Base-by-base conservation (phyloP, 2,888 invertebrate species). In the Yponomeuta malinellus region DNA sequence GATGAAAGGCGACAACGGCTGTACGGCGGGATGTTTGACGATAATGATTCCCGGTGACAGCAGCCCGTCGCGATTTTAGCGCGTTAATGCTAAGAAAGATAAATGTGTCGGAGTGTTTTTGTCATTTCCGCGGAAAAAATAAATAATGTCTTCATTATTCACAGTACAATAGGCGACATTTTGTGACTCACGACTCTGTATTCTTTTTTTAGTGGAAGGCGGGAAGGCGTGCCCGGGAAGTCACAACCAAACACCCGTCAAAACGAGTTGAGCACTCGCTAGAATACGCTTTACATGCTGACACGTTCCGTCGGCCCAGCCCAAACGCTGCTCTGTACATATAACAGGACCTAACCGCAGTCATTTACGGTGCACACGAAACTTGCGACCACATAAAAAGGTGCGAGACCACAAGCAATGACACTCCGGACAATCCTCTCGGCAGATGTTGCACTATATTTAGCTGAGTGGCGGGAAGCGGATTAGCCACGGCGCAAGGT, bases 11-110 rank as follows among this genome's bases (percentile, higher is more conserved):
- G 87, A 85, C 84, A 37, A 52, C 66, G 70, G 78, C 78, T 78
- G 79, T 59, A 59, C 76, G 75, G 75, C 79, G 82, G 79, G 78
- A 81, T 83, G 86, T 87, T 88, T 89, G 88, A 88, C 88, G 89
- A 82, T 89, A 90, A 90, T 91, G 90, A 92, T 91, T 91, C 89
- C 91, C 89, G 87, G 81, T 83, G 86, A 87, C 88, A 83, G 85
- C 82, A 84, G 48, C 37, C 65, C 15, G 83, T 84, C 84, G 87
- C 83, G 83, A 88, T 88, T 87, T 89, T 86, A 82, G 81, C 84
- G 83, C 84, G 82, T 83, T 89, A 87, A 88, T 84, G 84, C 81
- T 81, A 80, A 83, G 82, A 85, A 88, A 89, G 88, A 88, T 89
- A 87, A 90, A 90, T 87, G 87, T 83, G 82, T 81, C 79, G 76